Conservation (phyloP, 2,797 vertebrate species). For the Cuculus canorus region DNA sequence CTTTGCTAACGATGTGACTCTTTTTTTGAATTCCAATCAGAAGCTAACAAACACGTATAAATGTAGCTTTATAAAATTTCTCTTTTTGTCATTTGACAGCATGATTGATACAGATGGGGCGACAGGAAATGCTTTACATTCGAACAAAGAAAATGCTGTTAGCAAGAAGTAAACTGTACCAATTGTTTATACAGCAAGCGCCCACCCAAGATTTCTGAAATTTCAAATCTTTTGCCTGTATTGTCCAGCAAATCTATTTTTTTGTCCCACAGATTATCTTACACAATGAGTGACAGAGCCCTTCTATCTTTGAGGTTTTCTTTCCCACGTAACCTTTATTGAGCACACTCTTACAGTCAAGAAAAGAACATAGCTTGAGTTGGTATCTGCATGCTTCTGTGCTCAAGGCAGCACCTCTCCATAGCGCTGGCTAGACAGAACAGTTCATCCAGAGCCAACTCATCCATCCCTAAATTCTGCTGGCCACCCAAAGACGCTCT, state of each 20-base stretch:
- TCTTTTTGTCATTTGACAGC: neutral
- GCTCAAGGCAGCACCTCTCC: neutral
- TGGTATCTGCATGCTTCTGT: neutral
- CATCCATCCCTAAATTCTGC: neutral
- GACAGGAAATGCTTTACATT: slow-evolving; percentile 15
- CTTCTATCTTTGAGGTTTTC: neutral
- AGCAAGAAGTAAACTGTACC: slow-evolving; percentile 23
- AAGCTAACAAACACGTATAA: neutral
- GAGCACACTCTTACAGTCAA: neutral
- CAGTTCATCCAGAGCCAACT: neutral
- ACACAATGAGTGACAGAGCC: neutral
- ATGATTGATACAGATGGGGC: slow-evolving; percentile 6
- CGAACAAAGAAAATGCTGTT: slow-evolving; percentile 35
- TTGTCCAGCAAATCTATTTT: neutral
- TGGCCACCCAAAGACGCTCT: neutral
- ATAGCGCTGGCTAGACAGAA: neutral
- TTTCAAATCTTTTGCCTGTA: neutral
- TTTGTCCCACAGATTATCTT: neutral
- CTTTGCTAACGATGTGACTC: neutral
- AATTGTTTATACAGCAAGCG: neutral
- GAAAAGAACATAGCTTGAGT: neutral
- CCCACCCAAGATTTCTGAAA: neutral
- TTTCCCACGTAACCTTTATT: neutral
- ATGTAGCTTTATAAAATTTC: neutral
- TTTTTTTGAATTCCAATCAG: neutral